A percentile compares a stretch with the other conserved stretches of the same genome.
Evolutionary conservation across 1,140 invertebrate species (phyloP).

Genomic region (Mya arenaria): DNA sequence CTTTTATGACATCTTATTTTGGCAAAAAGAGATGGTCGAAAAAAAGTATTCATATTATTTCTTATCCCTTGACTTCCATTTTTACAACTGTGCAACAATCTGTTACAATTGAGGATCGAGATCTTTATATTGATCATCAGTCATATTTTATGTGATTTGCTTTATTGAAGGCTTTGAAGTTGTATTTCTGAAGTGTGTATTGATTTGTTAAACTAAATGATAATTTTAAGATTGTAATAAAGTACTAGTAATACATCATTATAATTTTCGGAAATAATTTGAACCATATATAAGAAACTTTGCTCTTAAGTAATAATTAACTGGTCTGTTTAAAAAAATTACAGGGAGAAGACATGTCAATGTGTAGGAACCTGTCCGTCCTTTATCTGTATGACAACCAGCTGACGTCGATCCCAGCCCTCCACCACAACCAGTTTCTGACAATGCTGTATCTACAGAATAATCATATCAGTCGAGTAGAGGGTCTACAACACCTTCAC

Average conservation of each 20-base stretch:
- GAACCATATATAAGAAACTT: too few species aligned
- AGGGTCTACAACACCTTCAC: slow-evolving; percentile 72
- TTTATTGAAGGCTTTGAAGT: not conserved
- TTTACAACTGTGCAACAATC: too few species aligned
- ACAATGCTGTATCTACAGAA: slow-evolving; percentile 81
- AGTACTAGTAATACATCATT: too few species aligned
- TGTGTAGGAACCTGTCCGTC: slow-evolving; percentile 78
- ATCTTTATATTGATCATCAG: too few species aligned
- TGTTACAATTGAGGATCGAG: too few species aligned
- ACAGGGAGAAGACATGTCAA: slow-evolving; percentile 77
- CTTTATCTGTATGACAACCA: slow-evolving; percentile 81
- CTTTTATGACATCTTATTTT: too few species aligned
- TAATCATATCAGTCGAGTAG: slow-evolving; percentile 78
- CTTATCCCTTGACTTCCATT: too few species aligned
- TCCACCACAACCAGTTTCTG: slow-evolving; percentile 76
- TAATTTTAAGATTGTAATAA: too few species aligned
- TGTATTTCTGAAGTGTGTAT: not conserved
- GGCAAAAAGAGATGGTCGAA: too few species aligned
- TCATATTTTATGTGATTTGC: not conserved
- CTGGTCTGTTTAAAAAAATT: slow-evolving; percentile 8
- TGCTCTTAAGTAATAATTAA: not conserved
- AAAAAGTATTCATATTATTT: too few species aligned
- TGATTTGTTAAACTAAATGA: too few species aligned
- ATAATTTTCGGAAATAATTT: too few species aligned
- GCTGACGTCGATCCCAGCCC: slow-evolving; percentile 73